Evolutionary conservation across 2,797 vertebrate species (phyloP), one percentile per base, ranked within the genome.

Genomic region (Eulemur coronatus): DNA sequence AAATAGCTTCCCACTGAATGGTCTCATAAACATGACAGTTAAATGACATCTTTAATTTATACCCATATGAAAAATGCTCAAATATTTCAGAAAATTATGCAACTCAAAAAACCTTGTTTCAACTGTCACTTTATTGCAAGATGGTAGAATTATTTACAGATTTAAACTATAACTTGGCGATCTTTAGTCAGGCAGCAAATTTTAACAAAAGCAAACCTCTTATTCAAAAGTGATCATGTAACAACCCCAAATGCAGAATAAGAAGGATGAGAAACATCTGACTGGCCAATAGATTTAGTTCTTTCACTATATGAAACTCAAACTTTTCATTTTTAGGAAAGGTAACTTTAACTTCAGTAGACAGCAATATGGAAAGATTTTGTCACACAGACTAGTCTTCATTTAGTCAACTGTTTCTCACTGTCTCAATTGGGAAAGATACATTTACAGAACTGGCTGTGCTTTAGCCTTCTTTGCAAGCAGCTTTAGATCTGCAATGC

Each of bases 401-500:
- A 86, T 28, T 82, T 81, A 97, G 52, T 7, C 48, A 1, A 92
- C 13, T 91, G 76, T 28, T 81, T 69, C 70, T 93, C n/a, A 70
- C 7, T 28, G 14, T 95, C 70, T 90, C 57, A 52, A 69, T 0
- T 22, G 4, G n/a, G 84, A 92, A 0, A 43, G 80, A 65, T 1
- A 52, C 22, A 61, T 91, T 96, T 86, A 97, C 95, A 97, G 33
- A 84, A 96, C 26, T 9, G 96, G 94, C 98, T 28, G 97, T n/a
- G 99, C 98, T 33, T 99, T 99, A 30, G 98, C 98, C 3, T 97
- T 94, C 98, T 99, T 99, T 14, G 99, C 99, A 73, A 99, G 98
- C 0, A 97, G 96, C 97, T 99, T 99, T 96, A 99, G 98, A 98
- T 99, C 99, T 79, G 99, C 33, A 97, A 99, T 99, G 98, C 99